Evolutionary conservation across 2,113 vertebrate species (phyloP).

Genomic region (Willisornis vidua): DNA sequence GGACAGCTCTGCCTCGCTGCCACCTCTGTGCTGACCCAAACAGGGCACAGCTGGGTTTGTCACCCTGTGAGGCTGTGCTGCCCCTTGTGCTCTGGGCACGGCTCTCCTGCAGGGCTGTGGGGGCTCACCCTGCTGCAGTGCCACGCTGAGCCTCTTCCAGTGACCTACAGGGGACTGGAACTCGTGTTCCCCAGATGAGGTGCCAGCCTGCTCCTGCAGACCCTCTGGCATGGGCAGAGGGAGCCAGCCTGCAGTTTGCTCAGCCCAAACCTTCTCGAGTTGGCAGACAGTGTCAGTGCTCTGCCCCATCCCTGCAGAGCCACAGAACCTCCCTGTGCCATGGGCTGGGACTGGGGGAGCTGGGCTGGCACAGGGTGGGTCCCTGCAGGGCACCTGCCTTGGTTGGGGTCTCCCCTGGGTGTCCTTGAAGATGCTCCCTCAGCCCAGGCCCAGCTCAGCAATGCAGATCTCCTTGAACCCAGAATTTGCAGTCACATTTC

Average conservation of each 20-base stretch:
- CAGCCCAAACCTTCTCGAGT: neutral
- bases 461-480: neutral
- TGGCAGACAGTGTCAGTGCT: neutral
- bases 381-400: neutral
- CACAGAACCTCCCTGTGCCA: neutral
- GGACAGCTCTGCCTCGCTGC: neutral
- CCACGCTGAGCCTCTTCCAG: neutral
- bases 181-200: neutral
- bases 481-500: neutral
- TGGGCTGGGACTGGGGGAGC: accelerated
- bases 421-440: neutral
- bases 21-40: neutral
- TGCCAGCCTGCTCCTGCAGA: neutral
- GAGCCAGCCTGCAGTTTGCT: neutral
- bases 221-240: neutral
- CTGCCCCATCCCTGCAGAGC: neutral
- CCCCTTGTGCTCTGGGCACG: neutral
- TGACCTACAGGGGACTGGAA: neutral
- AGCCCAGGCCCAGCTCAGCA: neutral
- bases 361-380: neutral
- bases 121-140: neutral
- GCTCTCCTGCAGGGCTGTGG: neutral
- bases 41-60: neutral
- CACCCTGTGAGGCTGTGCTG: accelerated
- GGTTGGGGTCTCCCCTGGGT: accelerated